phyloP scores from a whole-genome alignment of 2,113 vertebrate species.

The Brachyistius frenatus region DNA sequence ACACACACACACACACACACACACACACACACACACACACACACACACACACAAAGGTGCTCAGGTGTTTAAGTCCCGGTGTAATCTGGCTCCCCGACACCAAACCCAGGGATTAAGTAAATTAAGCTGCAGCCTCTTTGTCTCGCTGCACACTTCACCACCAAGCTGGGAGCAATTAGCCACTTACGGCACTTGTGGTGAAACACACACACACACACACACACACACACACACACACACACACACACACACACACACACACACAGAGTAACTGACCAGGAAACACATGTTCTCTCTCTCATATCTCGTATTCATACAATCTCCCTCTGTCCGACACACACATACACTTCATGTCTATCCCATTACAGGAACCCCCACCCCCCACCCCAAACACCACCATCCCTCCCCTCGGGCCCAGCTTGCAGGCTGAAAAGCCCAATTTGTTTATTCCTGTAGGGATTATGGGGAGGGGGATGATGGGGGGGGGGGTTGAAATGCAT shows the following conservation, averaged over 20 bases:
- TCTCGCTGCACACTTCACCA: slow-evolving; percentile 45
- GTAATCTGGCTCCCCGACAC: slow-evolving; percentile 47
- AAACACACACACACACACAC: slow-evolving; percentile 16
- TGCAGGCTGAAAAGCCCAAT: slow-evolving; percentile 83
- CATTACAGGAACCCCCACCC: slow-evolving; percentile 71
- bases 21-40: neutral
- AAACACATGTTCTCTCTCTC: slow-evolving; percentile 61
- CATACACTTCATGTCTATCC: slow-evolving; percentile 58
- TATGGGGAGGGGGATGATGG: slow-evolving; percentile 48
- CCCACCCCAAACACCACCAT: no score
- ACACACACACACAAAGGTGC: neutral
- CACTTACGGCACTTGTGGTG: slow-evolving; percentile 58
- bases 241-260: neutral
- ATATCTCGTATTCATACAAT: slow-evolving; percentile 45
- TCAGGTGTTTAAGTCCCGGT: slow-evolving; percentile 58
- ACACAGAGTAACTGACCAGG: slow-evolving; percentile 21
- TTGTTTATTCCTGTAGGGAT: slow-evolving; percentile 85
- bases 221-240: no score
- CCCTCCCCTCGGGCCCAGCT: slow-evolving; percentile 51
- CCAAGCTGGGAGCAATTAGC: slow-evolving; percentile 72
- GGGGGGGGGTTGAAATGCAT: slow-evolving; percentile 72
- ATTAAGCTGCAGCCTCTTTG: slow-evolving; percentile 54
- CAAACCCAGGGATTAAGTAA: slow-evolving; percentile 66
- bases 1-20: no score
- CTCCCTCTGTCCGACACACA: slow-evolving; percentile 30